Evolutionary conservation across 2,113 vertebrate genomes (phyloP).

Genomic region (Casuarius casuarius): DNA sequence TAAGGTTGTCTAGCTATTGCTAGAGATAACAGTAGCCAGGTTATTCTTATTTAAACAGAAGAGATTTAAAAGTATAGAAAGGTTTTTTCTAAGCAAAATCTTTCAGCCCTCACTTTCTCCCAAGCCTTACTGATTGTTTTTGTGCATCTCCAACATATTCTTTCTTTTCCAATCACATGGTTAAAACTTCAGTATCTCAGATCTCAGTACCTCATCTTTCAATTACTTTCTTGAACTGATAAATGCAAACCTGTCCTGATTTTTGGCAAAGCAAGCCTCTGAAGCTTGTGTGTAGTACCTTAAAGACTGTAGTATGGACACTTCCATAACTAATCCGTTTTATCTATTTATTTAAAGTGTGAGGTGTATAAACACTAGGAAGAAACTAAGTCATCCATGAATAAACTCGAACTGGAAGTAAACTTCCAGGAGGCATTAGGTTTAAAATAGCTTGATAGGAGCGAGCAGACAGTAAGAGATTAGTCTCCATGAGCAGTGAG

Average conservation of each 20-base stretch:
- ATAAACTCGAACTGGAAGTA: neutral
- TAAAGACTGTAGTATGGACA: neutral
- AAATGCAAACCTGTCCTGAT: neutral
- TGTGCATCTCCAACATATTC: too few species aligned
- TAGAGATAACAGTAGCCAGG: neutral
- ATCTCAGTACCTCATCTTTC: neutral
- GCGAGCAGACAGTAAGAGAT: neutral
- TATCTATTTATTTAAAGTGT: too few species aligned
- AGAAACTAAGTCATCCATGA: neutral
- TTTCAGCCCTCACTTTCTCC: too few species aligned
- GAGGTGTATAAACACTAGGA: neutral
- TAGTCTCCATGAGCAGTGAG: neutral
- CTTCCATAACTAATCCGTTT: too few species aligned
- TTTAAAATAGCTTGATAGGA: neutral
- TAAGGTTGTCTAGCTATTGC: neutral
- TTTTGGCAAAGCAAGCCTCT: neutral
- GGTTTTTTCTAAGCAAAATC: neutral
- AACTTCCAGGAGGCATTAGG: neutral
- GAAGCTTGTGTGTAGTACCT: neutral
- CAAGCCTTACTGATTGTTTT: too few species aligned
- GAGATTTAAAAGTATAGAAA: neutral
- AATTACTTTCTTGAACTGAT: neutral
- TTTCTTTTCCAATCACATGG: accelerated
- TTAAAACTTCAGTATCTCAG: neutral
- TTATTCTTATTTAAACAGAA: neutral